Evolutionary conservation across 2,797 vertebrate species (phyloP), one percentile per base, ranked within the genome.

Genomic region (Passerculus sandwichensis): DNA sequence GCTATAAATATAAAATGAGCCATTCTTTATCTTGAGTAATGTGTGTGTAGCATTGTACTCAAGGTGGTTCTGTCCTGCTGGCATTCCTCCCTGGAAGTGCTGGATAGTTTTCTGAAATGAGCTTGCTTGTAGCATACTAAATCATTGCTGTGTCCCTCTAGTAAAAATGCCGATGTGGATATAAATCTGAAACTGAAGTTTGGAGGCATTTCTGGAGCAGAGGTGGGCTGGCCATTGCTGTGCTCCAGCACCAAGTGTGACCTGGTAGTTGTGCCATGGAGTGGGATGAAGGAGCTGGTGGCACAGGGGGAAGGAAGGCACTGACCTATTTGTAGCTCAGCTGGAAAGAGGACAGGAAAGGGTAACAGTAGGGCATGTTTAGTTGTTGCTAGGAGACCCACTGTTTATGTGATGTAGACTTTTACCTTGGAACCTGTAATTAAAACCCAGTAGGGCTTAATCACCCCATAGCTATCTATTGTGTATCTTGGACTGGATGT

Each of bases 371-470:
- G 45, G 65, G 20, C 30, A 8, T 92, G 72, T 88, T 91, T 84
- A 64, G 29, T 42, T 87, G 71, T 92, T 10, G n/a, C 87, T 86
- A 81, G 60, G 91, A 88, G 42, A 88, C 45, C 10, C 5, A 3
- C 60, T 64, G 5, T 19, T 90, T 89, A 32, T 0, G 0, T 73
- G 73, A 79, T 73, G 66, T 34, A 89, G 79, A 62, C 89, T 96
- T 93, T 91, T 56, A 91, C 83, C 67, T 93, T 86, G 45, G 59
- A 95, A 76, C 64, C 5, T 79, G 36, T 87, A 88, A 94, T 85
- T 91, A 88, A 91, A 94, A 79, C 8, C 19, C 45, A 75, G 20
- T 0, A 1, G 64, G 74, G 40, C 42, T 93, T 73, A 86, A 64
- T 92, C 73, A 74, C n/a, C 78, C 51, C 32, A 10, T 60, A 85